Percentiles rank a stretch among this genome's conserved stretches.
phyloP scores from a whole-genome alignment of 2,888 invertebrate genomes.

The Helicoverpa assulta region DNA sequence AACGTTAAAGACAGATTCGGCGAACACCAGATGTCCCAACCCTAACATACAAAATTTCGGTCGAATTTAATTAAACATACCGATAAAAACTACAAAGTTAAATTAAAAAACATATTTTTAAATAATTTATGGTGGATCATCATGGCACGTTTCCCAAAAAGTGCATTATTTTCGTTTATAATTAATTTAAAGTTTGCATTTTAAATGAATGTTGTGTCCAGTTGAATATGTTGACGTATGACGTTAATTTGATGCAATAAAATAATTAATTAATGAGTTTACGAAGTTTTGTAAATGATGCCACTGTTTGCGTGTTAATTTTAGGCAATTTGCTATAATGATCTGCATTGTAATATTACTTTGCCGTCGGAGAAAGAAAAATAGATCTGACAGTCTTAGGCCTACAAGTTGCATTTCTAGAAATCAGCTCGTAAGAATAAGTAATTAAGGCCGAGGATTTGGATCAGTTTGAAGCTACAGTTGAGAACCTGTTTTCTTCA shows the following conservation, averaged over 20 bases:
- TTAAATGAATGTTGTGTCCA: slow-evolving; percentile 42
- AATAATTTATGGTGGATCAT: slow-evolving; percentile 63
- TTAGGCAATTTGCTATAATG: not conserved
- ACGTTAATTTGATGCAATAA: slow-evolving; percentile 61
- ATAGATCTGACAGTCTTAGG: no score
- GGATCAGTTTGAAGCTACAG: no score
- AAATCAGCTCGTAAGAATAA: no score
- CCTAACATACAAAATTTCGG: slow-evolving; percentile 50
- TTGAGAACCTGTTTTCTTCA: no score
- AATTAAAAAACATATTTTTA: slow-evolving; percentile 63
- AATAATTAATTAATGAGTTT: slow-evolving; percentile 45
- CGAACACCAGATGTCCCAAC: slow-evolving; percentile 60
- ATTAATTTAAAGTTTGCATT: slow-evolving; percentile 59
- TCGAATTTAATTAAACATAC: slow-evolving; percentile 62
- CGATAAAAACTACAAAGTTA: slow-evolving; percentile 53
- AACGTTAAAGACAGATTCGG: slow-evolving; percentile 44
- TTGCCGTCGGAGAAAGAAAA: not conserved
- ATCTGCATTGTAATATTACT: not conserved
- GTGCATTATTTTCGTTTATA: slow-evolving; percentile 49
- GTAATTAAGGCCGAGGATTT: no score
- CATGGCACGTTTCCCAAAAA: slow-evolving; percentile 54
- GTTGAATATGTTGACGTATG: slow-evolving; percentile 34
- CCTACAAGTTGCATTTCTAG: no score
- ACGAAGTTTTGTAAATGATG: slow-evolving; percentile 22
- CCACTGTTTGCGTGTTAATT: slow-evolving; percentile 31